Percentiles rank a stretch among this genome's conserved stretches.
phyloP scores from a whole-genome alignment of 1,140 invertebrate species.

The Neodiprion lecontei region DNA sequence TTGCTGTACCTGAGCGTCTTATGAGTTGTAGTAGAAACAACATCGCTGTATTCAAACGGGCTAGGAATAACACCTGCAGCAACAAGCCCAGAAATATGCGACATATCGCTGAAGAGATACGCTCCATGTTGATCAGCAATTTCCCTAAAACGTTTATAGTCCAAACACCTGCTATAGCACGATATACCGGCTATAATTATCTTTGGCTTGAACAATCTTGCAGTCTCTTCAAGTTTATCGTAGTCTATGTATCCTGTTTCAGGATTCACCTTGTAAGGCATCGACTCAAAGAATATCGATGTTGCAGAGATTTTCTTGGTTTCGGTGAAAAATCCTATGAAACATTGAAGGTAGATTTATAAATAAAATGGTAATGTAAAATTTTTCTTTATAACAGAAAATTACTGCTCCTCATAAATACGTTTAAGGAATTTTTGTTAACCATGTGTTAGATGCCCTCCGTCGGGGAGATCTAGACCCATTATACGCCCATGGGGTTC shows the following conservation, averaged over 20 bases:
- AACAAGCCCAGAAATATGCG: constrained; percentile 92
- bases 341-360: constrained; percentile 8
- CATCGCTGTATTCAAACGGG: constrained; percentile 92
- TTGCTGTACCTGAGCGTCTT: constrained; percentile 76
- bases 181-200: constrained; percentile 95
- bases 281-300: constrained; percentile 97
- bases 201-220: constrained; percentile 88
- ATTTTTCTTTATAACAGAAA: neutral
- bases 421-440: constrained; percentile 18
- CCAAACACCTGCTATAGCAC: constrained; percentile 85
- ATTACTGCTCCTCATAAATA: neutral
- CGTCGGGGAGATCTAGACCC: constrained; percentile 95
- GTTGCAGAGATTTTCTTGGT: constrained; percentile 96
- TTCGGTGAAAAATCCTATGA: constrained; percentile 81
- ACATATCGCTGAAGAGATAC: constrained; percentile 95
- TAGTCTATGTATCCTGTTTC: constrained; percentile 94
- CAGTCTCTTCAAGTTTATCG: constrained; percentile 82
- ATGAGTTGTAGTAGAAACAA: constrained; percentile 96
- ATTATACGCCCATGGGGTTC: constrained; percentile 96
- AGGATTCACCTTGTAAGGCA: constrained; percentile 94
- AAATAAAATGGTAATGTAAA: neutral
- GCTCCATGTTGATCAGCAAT: constrained; percentile 89
- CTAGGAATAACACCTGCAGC: constrained; percentile 85
- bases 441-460: constrained; percentile 95
- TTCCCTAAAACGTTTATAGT: constrained; percentile 87